Base-by-base conservation (phyloP, 1,140 invertebrate species). In the Drosophila tristis region DNA sequence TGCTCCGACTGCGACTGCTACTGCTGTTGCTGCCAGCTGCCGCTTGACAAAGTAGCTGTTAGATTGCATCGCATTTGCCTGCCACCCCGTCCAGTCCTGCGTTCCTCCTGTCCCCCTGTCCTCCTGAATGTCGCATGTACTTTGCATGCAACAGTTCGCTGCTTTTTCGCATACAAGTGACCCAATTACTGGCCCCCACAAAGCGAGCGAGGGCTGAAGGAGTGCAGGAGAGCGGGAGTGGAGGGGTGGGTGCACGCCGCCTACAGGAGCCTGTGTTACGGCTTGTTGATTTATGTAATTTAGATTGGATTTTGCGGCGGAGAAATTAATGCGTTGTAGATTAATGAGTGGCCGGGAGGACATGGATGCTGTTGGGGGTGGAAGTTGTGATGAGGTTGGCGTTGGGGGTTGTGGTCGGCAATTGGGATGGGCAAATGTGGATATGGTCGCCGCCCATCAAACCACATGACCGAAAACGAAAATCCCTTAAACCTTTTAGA, bases 241-340 rank as follows among this genome's bases (percentile, higher is more conserved):
- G 44, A 8, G 5, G 35, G 31, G 7, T 39, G 31, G 63, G 35
- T 29, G 45, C 31, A 62, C 25, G 6, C 44, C 50, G 55, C 50
- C 26, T 45, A 25, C 42, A 51, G 71, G 63, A 62, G 63, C 55
- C 75, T 82, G 67, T 58, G 82, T 86, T 86, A 86, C 82, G 82
- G 82, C 84, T 82, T 86, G 82, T 86, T 86, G 82, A 86, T 86
- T 86, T 86, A 86, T 86, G 82, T 86, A 86, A 86, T 86, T 86
- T 86, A 86, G 82, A 86, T 86, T 86, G 82, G 82, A 86, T 86
- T 89, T 86, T 89, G 82, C 74, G 82, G 82, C 76, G 62, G 82
- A 82, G 82, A 86, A 86, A 86, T 86, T 86, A 86, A 86, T 86
- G 82, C 82, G 78, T 89, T 62, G 78, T 67, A 86, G 82, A 86